phyloP scores from a whole-genome alignment of 2,113 vertebrate species.

The Rattus norvegicus region DNA sequence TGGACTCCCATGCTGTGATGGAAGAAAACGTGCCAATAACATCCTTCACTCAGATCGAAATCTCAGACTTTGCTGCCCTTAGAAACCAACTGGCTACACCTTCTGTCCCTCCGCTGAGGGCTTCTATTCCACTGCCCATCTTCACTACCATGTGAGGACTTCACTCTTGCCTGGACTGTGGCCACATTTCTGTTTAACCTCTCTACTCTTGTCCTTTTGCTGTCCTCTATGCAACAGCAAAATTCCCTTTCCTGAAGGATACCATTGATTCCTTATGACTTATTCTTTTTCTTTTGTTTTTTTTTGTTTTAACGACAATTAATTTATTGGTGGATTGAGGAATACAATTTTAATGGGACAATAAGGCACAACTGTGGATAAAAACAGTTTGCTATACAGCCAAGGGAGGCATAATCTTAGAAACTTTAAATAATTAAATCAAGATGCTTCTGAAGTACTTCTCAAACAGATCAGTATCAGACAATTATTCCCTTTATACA shows the following conservation, averaged over 20 bases:
- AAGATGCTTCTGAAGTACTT: conserved; percentile 76
- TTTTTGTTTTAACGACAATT: conserved; percentile 74
- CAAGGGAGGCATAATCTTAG: conserved; percentile 73
- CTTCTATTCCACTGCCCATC: background rate
- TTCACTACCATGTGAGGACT: background rate
- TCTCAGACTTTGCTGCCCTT: background rate
- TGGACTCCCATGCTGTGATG: no score
- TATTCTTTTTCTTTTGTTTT: no score
- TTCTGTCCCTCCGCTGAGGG: background rate
- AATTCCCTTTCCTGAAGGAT: background rate
- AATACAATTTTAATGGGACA: conserved; percentile 85
- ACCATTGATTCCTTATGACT: no score
- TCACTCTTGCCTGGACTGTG: background rate
- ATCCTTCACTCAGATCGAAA: background rate
- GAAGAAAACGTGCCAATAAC: background rate
- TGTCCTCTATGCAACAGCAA: background rate
- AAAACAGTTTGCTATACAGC: conserved; percentile 81
- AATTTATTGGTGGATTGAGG: conserved; percentile 86
- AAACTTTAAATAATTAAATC: conserved; percentile 78
- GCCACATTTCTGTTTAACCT: background rate
- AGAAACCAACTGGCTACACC: background rate
- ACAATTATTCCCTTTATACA: conserved; percentile 72
- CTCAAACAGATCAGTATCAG: conserved; percentile 54
- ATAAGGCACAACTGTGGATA: conserved; percentile 88
- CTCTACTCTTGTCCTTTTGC: background rate